Percentiles rank a stretch among this genome's conserved stretches.
phyloP scores from a whole-genome alignment of 1,140 invertebrate species.

The Macrotrachela quadricornifera region DNA sequence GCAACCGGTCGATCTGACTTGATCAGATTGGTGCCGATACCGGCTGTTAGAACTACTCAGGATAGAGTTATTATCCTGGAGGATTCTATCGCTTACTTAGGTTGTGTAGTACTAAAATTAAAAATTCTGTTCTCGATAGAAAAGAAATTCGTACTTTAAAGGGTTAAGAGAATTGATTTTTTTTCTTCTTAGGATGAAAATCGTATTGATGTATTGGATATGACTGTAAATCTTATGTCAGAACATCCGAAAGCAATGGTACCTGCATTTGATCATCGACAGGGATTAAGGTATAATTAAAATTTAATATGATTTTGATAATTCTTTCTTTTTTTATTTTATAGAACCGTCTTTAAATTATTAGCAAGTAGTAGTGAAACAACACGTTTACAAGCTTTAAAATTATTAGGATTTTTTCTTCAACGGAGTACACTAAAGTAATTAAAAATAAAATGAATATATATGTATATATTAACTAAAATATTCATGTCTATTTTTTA shows the following conservation, averaged over 20 bases:
- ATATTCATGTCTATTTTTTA: conserved; percentile 16
- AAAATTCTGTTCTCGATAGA: no score
- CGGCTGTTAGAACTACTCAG: no score
- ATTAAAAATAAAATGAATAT: conserved; percentile 10
- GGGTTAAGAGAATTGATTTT: conserved; percentile 4
- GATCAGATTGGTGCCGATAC: no score
- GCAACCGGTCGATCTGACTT: no score
- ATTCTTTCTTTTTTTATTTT: no score
- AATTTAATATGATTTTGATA: no score
- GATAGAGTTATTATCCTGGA: no score
- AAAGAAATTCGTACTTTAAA: conserved; percentile 67
- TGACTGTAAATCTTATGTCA: conserved; percentile 84
- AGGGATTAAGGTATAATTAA: conserved; percentile 38
- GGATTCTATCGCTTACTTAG: no score
- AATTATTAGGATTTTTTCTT: conserved; percentile 76
- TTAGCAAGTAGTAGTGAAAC: conserved; percentile 78
- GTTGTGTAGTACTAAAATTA: no score
- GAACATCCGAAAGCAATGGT: conserved; percentile 96
- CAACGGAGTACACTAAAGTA: conserved; percentile 83
- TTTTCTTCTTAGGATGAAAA: conserved; percentile 62
- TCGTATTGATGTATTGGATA: conserved; percentile 84
- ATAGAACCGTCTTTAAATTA: conserved; percentile 77
- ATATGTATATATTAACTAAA: no score
- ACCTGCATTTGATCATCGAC: conserved; percentile 87
- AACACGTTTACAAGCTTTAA: conserved; percentile 77